phyloP scores from a whole-genome alignment of 2,888 invertebrate genomes.

The Clanis bilineata region DNA sequence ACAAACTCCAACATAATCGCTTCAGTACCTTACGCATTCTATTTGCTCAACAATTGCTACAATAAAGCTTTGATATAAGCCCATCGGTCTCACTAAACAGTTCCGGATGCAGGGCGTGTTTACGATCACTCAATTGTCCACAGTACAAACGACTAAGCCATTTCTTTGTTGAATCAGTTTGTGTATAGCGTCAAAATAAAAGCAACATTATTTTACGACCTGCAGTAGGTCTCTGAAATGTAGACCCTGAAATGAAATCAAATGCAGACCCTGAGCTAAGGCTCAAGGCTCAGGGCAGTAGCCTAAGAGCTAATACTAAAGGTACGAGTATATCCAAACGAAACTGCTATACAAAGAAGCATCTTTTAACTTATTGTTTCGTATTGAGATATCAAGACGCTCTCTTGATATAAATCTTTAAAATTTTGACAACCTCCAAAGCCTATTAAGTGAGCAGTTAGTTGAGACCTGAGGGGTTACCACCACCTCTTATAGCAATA shows the following conservation, averaged over 20 bases:
- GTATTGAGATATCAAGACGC: too few species aligned
- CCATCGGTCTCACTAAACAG: neutral
- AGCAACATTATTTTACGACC: neutral
- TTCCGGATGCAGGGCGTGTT: slow-evolving; percentile 33
- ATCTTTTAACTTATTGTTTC: too few species aligned
- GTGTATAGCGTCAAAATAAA: neutral
- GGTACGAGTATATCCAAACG: too few species aligned
- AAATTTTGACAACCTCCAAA: too few species aligned
- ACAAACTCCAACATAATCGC: neutral
- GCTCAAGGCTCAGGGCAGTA: too few species aligned
- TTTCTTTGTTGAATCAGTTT: neutral
- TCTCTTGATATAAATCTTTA: too few species aligned
- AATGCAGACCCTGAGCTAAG: too few species aligned
- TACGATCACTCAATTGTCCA: slow-evolving; percentile 50
- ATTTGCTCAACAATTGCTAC: neutral
- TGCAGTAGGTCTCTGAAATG: neutral
- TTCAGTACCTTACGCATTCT: neutral
- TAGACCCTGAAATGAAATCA: neutral
- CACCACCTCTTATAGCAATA: too few species aligned
- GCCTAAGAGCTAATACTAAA: too few species aligned
- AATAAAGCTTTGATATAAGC: neutral
- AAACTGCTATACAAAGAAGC: too few species aligned
- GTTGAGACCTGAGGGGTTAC: too few species aligned
- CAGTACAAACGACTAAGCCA: slow-evolving; percentile 18
- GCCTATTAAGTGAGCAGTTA: too few species aligned